phyloP scores from a whole-genome alignment of 1,140 invertebrate species.

The Schlechtendalia chinensis region DNA sequence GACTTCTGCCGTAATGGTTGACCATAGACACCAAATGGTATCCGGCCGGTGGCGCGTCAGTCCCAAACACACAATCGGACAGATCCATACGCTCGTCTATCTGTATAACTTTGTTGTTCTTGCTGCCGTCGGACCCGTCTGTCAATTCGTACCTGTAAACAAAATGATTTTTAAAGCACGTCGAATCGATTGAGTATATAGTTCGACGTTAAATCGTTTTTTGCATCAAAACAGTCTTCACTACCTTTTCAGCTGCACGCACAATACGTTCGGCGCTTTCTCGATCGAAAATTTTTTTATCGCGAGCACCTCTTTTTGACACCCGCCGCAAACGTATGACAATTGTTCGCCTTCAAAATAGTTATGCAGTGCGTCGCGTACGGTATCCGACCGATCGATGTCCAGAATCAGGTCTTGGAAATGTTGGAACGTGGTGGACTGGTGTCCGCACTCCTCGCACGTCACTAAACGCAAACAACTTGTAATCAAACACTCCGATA shows the following conservation, averaged over 20 bases:
- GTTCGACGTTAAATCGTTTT: too few relatives aligned
- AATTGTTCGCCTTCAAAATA: too few relatives aligned
- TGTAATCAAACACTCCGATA: too few relatives aligned
- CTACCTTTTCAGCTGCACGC: slow-evolving; percentile 89
- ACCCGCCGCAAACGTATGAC: slow-evolving; percentile 87
- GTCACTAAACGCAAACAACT: slow-evolving; percentile 71
- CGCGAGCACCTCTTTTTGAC: slow-evolving; percentile 87
- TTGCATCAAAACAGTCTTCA: too few relatives aligned
- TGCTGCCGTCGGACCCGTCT: slow-evolving; percentile 53
- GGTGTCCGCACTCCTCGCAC: slow-evolving; percentile 75
- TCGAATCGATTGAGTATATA: not conserved
- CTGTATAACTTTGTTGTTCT: slow-evolving; percentile 69
- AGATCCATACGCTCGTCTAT: slow-evolving; percentile 70
- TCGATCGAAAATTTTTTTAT: slow-evolving; percentile 91
- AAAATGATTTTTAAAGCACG: not conserved
- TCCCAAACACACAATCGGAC: slow-evolving; percentile 60
- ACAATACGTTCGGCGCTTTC: too few relatives aligned
- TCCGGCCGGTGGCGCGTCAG: slow-evolving; percentile 55
- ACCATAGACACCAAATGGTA: slow-evolving; percentile 92
- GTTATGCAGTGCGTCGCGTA: slow-evolving; percentile 77
- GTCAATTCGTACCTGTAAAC: slow-evolving; percentile 57
- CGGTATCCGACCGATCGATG: slow-evolving; percentile 76
- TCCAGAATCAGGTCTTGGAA: too few relatives aligned
- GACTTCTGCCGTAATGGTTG: slow-evolving; percentile 91
- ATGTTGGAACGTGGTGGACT: slow-evolving; percentile 86